Percentiles rank a stretch among this genome's conserved stretches.
Evolutionary conservation across 2,113 vertebrate genomes (phyloP).

Genomic region (Heloderma charlesbogerti): DNA sequence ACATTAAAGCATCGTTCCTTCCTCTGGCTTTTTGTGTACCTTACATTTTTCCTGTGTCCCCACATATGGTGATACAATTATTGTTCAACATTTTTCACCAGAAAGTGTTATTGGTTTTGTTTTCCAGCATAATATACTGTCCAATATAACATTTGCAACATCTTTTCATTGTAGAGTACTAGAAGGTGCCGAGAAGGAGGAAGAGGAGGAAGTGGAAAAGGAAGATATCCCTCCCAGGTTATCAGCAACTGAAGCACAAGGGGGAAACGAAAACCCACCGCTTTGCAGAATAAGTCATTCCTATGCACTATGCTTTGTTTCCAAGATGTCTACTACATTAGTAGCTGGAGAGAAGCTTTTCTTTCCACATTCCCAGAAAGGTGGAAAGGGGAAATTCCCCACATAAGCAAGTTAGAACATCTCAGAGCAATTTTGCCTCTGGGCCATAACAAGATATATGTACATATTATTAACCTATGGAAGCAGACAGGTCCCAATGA

Average conservation of each 20-base stretch:
- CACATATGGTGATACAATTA: background rate
- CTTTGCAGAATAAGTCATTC: background rate
- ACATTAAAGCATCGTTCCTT: background rate
- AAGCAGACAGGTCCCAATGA: background rate
- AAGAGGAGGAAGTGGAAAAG: too few species aligned
- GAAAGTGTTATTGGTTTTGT: background rate
- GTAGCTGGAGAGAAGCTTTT: background rate
- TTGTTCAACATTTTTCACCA: background rate
- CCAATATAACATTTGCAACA: background rate
- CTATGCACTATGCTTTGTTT: background rate
- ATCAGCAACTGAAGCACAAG: background rate
- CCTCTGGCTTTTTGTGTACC: background rate
- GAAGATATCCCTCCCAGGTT: background rate
- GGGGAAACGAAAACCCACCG: background rate
- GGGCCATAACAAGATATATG: background rate
- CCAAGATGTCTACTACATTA: background rate
- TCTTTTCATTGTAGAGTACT: background rate
- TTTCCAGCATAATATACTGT: background rate
- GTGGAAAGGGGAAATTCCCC: background rate
- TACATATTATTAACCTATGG: background rate
- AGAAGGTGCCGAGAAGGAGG: background rate
- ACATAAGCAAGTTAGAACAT: background rate
- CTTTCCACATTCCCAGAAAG: background rate
- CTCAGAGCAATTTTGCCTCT: background rate
- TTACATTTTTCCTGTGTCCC: background rate